These are phyloP conservation scores for Gonioctena quinquepunctata DNA, from an alignment of 1,140 invertebrate genomes.

Conservation along the genomic window DNA sequence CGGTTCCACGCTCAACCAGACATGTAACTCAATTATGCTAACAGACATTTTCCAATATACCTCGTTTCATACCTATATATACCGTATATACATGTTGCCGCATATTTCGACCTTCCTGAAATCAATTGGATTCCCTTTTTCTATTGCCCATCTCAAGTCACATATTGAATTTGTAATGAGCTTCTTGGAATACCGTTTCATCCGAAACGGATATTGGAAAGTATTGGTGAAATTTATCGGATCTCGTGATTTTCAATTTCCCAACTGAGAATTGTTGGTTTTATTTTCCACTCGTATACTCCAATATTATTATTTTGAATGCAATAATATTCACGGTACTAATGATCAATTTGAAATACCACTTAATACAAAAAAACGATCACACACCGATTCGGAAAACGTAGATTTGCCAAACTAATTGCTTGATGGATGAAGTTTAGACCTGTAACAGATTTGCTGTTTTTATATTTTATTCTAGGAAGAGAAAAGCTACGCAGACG, in stretches of 20 bases:
- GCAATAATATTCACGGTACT: too few species aligned
- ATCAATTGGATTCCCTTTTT: background rate
- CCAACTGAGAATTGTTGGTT: too few species aligned
- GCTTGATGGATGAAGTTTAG: too few species aligned
- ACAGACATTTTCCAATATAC: conserved; percentile 38
- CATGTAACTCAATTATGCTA: conserved; percentile 39
- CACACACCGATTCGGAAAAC: too few species aligned
- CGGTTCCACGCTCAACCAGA: conserved; percentile 30
- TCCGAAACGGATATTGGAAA: background rate
- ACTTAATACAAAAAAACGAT: too few species aligned
- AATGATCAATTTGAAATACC: too few species aligned
- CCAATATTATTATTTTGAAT: too few species aligned
- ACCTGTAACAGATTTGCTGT: too few species aligned
- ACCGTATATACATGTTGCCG: background rate
- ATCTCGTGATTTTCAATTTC: background rate
- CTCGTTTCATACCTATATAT: background rate
- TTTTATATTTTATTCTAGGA: too few species aligned
- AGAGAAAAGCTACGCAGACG: too few species aligned
- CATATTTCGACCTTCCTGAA: background rate
- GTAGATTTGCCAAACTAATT: too few species aligned
- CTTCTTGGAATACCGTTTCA: background rate
- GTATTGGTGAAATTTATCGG: background rate
- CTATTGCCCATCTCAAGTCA: background rate
- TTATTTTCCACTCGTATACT: too few species aligned
- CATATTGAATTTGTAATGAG: conserved; percentile 5